These are phyloP conservation scores for Theonella swinhoei DNA, from an alignment of 37 sponge, comb jelly and placozoan genomes.

Conservation along the genomic window DNA sequence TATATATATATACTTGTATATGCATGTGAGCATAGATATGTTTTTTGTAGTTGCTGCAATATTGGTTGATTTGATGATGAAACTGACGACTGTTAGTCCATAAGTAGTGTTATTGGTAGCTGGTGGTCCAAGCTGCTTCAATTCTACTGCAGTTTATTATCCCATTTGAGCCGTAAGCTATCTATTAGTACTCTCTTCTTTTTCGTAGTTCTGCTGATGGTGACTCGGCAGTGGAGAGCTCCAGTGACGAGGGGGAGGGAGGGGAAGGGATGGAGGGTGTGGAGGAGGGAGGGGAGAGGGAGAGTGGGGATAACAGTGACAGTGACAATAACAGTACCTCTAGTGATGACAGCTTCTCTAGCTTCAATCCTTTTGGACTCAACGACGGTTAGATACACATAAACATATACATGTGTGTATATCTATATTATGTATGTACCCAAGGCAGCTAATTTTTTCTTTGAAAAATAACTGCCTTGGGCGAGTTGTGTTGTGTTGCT, in stretches of 20 bases:
- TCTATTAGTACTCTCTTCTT: no score
- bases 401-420: not conserved
- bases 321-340: not conserved
- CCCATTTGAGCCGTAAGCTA: no score
- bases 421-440: not conserved
- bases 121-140: no score
- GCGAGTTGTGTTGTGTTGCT: no score
- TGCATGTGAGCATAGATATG: no score
- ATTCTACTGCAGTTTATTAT: no score
- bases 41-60: no score
- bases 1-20: no score
- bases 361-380: constrained; percentile 43
- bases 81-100: no score
- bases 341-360: not conserved
- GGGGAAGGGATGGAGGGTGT: not conserved
- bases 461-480: no score
- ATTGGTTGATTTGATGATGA: no score
- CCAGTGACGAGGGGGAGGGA: constrained; percentile 44
- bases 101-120: no score
- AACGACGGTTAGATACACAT: constrained; percentile 12
- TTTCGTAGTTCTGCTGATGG: constrained; percentile 39
- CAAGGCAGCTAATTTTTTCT: not conserved
- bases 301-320: constrained; percentile 5
- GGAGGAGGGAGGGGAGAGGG: not conserved
- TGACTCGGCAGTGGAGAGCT: constrained; percentile 76